phyloP scores from a whole-genome alignment of 2,797 vertebrate species.

The Heterohyrax brucei region DNA sequence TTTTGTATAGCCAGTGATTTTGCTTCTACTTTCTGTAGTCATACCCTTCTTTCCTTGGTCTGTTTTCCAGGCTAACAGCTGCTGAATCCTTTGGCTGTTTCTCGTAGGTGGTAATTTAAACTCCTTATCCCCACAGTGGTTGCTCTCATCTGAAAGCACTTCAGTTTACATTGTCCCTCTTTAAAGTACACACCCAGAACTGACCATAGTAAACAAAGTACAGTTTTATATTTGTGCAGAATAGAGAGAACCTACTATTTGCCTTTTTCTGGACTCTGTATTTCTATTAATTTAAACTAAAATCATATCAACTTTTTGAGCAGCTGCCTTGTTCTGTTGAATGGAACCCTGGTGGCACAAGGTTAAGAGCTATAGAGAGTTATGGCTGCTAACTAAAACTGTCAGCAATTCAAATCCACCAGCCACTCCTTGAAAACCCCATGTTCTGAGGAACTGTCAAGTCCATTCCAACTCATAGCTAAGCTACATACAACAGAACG shows the following conservation, averaged over 20 bases:
- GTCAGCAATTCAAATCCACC: no score
- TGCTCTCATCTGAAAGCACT: not conserved
- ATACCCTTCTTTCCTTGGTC: not conserved
- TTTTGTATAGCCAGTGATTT: not conserved
- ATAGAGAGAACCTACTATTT: not conserved
- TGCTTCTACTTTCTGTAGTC: not conserved
- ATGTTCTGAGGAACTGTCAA: no score
- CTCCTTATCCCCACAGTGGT: not conserved
- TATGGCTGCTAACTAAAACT: no score
- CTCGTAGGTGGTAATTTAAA: not conserved
- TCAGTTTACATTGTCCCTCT: not conserved
- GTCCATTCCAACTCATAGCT: no score
- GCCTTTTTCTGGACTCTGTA: not conserved
- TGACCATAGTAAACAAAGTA: not conserved
- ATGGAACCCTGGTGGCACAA: not conserved
- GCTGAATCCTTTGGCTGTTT: not conserved
- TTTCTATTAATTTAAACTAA: slow-evolving; percentile 24
- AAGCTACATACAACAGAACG: no score
- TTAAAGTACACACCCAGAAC: not conserved
- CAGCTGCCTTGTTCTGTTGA: not conserved
- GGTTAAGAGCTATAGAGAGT: no score
- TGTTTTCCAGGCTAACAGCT: not conserved
- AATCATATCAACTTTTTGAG: slow-evolving; percentile 33
- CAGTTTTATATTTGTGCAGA: not conserved
- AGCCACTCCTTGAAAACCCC: no score